Evolutionary conservation across 2,113 vertebrate genomes (phyloP).

Genomic region (Hiodon tergisus): DNA sequence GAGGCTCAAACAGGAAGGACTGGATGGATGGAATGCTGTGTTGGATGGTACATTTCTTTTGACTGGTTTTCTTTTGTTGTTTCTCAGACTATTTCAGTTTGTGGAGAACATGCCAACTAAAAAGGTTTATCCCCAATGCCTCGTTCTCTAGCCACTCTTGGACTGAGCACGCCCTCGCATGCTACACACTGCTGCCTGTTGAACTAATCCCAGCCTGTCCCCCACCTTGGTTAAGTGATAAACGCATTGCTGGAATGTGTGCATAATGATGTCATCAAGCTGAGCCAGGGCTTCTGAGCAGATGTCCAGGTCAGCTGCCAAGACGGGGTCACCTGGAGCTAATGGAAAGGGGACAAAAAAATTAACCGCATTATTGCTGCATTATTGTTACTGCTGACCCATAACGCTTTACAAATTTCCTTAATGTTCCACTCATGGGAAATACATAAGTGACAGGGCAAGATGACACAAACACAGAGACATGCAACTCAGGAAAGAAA

Average conservation of each 20-base stretch:
- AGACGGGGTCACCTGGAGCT: constrained; percentile 67
- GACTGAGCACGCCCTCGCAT: not conserved
- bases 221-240: constrained; percentile 88
- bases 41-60: no score
- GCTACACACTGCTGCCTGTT: not conserved
- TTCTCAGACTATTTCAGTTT: not conserved
- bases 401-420: no score
- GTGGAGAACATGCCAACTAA: not conserved
- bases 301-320: constrained; percentile 79
- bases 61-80: no score
- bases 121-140: no score
- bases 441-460: no score
- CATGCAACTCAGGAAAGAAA: not conserved
- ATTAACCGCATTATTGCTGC: not conserved
- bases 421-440: no score
- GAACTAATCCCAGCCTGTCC: not conserved
- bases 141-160: not conserved
- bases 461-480: not conserved
- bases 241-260: constrained; percentile 89
- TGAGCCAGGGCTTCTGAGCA: constrained; percentile 85
- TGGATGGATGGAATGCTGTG: no score
- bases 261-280: constrained; percentile 90
- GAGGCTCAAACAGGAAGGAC: no score
- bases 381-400: not conserved
- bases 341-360: constrained; percentile 15